Percentiles rank a stretch among this genome's conserved stretches.
phyloP scores from a whole-genome alignment of 2,888 invertebrate species.

The Argynnis bischoffii region DNA sequence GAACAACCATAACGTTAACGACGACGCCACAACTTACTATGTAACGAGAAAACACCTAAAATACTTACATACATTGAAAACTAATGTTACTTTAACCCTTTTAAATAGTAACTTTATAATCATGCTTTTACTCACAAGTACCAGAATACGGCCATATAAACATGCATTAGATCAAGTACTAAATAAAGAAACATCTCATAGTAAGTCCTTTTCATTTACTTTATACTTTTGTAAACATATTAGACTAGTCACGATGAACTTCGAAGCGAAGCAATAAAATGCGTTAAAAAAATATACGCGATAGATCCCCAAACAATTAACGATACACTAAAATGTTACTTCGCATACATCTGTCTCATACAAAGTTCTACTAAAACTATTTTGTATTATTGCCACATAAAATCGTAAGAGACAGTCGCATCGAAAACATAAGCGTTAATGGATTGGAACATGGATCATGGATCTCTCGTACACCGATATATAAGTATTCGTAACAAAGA shows the following conservation, averaged over 20 bases:
- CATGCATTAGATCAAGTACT: conserved; percentile 45
- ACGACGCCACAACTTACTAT: conserved; percentile 23
- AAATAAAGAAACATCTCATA: conserved; percentile 33
- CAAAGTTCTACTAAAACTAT: conserved; percentile 40
- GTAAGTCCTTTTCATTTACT: conserved; percentile 12
- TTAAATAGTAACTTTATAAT: conserved; percentile 21
- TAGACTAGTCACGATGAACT: conserved; percentile 42
- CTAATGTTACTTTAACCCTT: neutral
- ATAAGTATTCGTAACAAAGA: conserved; percentile 16
- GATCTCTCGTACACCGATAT: conserved; percentile 50
- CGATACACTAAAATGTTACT: conserved; percentile 28
- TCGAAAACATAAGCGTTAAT: conserved; percentile 41
- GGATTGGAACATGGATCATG: conserved; percentile 45
- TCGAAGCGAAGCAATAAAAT: conserved; percentile 61
- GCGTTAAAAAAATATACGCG: conserved; percentile 52
- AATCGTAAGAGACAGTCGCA: conserved; percentile 43
- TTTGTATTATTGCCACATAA: conserved; percentile 47
- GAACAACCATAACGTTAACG: conserved; percentile 27
- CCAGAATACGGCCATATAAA: conserved; percentile 33
- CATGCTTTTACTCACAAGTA: conserved; percentile 39
- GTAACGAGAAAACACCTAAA: conserved; percentile 26
- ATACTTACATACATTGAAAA: conserved; percentile 21
- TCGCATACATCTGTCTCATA: conserved; percentile 55
- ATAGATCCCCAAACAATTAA: conserved; percentile 32
- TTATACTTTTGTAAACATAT: conserved; percentile 16